These are phyloP conservation scores for Entomyzon cyanotis DNA, from an alignment of 2,113 vertebrate species.

Conservation along the genomic window DNA sequence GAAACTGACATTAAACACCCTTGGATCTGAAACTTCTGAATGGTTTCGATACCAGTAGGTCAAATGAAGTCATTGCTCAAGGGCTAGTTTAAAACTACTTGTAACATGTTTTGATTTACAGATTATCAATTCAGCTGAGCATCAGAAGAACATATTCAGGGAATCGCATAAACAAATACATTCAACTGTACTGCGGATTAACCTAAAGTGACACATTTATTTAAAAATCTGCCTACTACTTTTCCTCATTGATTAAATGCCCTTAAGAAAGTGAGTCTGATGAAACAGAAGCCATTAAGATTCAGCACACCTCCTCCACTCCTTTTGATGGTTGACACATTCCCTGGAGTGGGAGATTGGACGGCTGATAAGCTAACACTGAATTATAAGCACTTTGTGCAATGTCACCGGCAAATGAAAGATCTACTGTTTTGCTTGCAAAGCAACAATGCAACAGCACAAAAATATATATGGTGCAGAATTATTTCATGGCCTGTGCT, in stretches of 20 bases:
- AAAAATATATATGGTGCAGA: conserved; percentile 64
- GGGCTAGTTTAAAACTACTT: conserved; percentile 69
- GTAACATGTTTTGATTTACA: conserved; percentile 77
- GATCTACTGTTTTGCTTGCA: conserved; percentile 77
- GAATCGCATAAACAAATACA: conserved; percentile 77
- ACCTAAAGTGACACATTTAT: conserved; percentile 83
- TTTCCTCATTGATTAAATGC: conserved; percentile 86
- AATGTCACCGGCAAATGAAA: conserved; percentile 78
- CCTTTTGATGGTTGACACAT: conserved; percentile 81
- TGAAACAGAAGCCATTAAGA: conserved; percentile 80
- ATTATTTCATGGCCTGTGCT: conserved; percentile 67
- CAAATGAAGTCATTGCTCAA: conserved; percentile 65
- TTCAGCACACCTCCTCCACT: conserved; percentile 73
- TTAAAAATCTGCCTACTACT: conserved; percentile 83
- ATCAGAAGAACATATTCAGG: conserved; percentile 67
- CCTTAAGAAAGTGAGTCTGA: conserved; percentile 81
- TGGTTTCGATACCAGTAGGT: conserved; percentile 55
- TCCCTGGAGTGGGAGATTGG: conserved; percentile 81
- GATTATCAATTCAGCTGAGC: conserved; percentile 76
- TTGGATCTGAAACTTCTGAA: conserved; percentile 66
- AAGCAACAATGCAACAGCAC: conserved; percentile 59
- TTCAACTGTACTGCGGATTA: conserved; percentile 74
- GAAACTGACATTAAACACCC: conserved; percentile 57
- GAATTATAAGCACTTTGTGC: conserved; percentile 83
- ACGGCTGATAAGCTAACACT: conserved; percentile 80